phyloP scores from a whole-genome alignment of 1,140 invertebrate species.

The Sitodiplosis mosellana region DNA sequence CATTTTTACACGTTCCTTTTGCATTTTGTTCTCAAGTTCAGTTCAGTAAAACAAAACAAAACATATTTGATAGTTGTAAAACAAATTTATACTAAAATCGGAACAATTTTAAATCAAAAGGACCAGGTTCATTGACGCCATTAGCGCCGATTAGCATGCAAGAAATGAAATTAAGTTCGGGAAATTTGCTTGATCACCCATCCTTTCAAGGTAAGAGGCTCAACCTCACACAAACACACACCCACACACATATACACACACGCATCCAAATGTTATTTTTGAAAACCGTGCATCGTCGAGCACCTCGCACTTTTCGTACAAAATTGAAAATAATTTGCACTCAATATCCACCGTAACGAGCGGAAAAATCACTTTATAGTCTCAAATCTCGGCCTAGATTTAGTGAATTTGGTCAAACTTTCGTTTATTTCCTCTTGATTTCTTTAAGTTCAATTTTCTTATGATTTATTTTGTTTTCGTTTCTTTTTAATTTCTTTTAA shows the following conservation, averaged over 20 bases:
- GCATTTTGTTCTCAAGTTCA: neutral
- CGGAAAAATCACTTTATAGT: too few relatives aligned
- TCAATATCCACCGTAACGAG: too few relatives aligned
- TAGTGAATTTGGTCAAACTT: neutral
- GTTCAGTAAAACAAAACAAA: neutral
- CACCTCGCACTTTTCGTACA: too few relatives aligned
- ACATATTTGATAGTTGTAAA: neutral
- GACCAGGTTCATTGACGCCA: slow-evolving; percentile 48
- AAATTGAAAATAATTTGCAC: too few relatives aligned
- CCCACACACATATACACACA: too few relatives aligned
- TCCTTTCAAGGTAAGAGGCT: slow-evolving; percentile 39
- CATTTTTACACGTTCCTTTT: too few relatives aligned
- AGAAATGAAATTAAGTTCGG: slow-evolving; percentile 46
- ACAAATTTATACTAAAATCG: slow-evolving; percentile 3
- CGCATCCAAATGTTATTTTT: too few relatives aligned
- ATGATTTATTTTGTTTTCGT: too few relatives aligned
- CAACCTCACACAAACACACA: slow-evolving; percentile 1
- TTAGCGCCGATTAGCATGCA: slow-evolving; percentile 61
- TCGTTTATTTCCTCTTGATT: too few relatives aligned
- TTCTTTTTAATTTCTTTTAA: too few relatives aligned
- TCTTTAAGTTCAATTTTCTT: neutral
- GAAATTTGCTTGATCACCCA: slow-evolving; percentile 39
- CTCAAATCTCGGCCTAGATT: too few relatives aligned
- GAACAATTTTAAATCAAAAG: slow-evolving; percentile 16
- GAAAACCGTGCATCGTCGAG: too few relatives aligned